Conservation (phyloP, 2,888 invertebrate genomes). For the Callyntrura guangdongensis region DNA sequence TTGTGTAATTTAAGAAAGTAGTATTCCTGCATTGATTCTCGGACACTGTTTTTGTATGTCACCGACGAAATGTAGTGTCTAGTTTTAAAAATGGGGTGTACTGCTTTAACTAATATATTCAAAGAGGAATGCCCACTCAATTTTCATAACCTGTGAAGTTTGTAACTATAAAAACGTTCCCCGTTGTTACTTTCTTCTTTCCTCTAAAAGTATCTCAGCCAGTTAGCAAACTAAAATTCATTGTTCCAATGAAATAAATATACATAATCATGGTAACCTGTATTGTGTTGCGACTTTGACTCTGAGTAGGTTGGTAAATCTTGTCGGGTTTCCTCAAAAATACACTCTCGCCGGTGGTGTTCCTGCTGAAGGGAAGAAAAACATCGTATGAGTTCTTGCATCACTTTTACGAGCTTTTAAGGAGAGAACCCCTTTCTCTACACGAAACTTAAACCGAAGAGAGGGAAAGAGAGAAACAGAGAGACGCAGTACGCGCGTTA, state of each 20-base stretch:
- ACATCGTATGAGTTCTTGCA: neutral
- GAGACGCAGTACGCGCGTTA: too few relatives aligned
- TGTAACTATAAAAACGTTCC: too few relatives aligned
- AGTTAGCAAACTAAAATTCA: neutral
- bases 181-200: too few relatives aligned
- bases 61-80: too few relatives aligned
- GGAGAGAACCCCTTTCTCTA: neutral
- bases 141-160: too few relatives aligned
- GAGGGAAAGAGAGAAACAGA: too few relatives aligned
- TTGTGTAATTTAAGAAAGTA: neutral
- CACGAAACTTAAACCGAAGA: slow-evolving; percentile 29
- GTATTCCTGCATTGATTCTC: neutral
- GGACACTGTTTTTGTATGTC: neutral
- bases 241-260: neutral
- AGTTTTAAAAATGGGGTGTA: too few relatives aligned
- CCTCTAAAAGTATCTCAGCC: too few relatives aligned
- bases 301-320: neutral
- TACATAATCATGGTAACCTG: too few relatives aligned
- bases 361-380: slow-evolving; percentile 1
- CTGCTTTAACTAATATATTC: too few relatives aligned
- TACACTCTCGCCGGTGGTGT: neutral
- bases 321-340: neutral
- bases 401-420: slow-evolving; percentile 13
- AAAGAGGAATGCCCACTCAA: too few relatives aligned
- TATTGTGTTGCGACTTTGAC: neutral